These are phyloP conservation scores for Aphis gossypii DNA, from an alignment of 1,140 invertebrate species.

Conservation along the genomic window DNA sequence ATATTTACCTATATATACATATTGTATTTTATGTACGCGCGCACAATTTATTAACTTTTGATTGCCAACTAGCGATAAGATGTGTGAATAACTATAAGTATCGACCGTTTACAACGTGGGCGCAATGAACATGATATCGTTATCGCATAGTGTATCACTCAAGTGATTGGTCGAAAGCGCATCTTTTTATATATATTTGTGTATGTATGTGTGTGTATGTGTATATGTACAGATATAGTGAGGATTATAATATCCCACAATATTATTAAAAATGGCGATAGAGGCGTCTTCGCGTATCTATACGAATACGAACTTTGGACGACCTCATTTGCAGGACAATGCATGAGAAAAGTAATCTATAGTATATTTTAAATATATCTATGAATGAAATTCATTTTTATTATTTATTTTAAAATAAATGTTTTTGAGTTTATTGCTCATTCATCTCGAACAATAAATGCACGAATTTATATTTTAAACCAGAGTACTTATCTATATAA, in stretches of 20 bases:
- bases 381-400: neutral
- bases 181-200: neutral
- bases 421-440: neutral
- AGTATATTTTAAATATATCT: neutral
- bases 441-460: neutral
- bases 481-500: no score
- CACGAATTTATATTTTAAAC: neutral
- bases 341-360: neutral
- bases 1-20: neutral
- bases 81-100: neutral
- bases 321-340: neutral
- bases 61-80: neutral
- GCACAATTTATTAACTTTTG: neutral
- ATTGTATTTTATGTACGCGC: neutral
- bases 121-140: neutral
- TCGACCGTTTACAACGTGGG: neutral
- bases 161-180: neutral
- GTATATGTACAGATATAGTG: neutral
- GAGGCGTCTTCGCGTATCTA: neutral
- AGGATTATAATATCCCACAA: neutral
- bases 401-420: neutral
- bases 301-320: neutral
- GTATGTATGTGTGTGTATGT: neutral
- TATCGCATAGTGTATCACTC: neutral
- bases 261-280: slow-evolving; percentile 18